Conservation (phyloP, 1,140 invertebrate genomes). For the Cecropterus lyciades region DNA sequence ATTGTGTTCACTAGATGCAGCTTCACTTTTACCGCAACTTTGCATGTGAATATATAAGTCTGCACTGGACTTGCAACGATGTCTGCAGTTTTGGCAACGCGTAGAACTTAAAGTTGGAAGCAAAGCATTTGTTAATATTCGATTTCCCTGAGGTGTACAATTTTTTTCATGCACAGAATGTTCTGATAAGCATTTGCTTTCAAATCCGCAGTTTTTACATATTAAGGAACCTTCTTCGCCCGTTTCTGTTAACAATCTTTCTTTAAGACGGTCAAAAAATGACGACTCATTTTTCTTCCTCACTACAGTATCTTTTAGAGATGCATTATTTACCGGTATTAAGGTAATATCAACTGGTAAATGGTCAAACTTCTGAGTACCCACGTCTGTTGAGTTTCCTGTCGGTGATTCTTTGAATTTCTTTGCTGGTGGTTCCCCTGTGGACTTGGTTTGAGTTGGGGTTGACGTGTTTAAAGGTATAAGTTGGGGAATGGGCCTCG, state of each 20-base stretch:
- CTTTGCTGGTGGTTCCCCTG: slow-evolving; percentile 69
- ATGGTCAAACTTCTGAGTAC: slow-evolving; percentile 52
- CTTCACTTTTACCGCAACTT: slow-evolving; percentile 85
- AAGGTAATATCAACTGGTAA: slow-evolving; percentile 60
- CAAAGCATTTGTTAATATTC: slow-evolving; percentile 60
- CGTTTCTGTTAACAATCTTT: slow-evolving; percentile 86
- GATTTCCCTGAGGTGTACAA: slow-evolving; percentile 78
- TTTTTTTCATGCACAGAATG: slow-evolving; percentile 89
- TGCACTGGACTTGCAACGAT: slow-evolving; percentile 91
- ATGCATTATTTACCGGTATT: slow-evolving; percentile 51
- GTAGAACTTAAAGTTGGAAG: slow-evolving; percentile 86
- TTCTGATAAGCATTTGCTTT: slow-evolving; percentile 94
- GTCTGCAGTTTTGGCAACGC: slow-evolving; percentile 93
- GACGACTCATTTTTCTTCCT: slow-evolving; percentile 90
- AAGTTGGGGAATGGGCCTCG: slow-evolving; percentile 88
- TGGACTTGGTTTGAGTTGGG: slow-evolving; percentile 64
- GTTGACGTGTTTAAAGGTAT: slow-evolving; percentile 86
- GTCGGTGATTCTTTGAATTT: slow-evolving; percentile 64
- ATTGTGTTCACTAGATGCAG: slow-evolving; percentile 53
- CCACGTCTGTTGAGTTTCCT: slow-evolving; percentile 44
- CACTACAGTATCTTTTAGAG: slow-evolving; percentile 55
- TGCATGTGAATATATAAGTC: slow-evolving; percentile 91
- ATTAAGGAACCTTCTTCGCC: slow-evolving; percentile 85
- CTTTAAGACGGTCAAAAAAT: slow-evolving; percentile 93
- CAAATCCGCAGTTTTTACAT: slow-evolving; percentile 90